Percentiles rank a stretch among this genome's conserved stretches.
phyloP scores from a whole-genome alignment of 2,113 vertebrate species.

The Myotis davidii region DNA sequence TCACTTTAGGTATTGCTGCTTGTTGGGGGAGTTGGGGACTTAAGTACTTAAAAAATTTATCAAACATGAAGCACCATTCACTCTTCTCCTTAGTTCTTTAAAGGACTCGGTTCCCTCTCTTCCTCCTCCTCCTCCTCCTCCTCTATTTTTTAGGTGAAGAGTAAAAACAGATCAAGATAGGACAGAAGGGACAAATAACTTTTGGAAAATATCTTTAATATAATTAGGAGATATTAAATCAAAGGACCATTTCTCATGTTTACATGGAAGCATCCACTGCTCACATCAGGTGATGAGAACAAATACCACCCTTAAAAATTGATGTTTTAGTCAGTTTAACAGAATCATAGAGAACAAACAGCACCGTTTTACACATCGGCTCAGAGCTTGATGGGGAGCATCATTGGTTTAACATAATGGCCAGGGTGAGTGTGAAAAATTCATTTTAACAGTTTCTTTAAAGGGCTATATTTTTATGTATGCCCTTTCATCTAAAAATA shows the following conservation, averaged over 20 bases:
- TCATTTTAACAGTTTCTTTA: constrained; percentile 52
- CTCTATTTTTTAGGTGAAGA: constrained; percentile 47
- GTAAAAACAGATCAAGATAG: constrained; percentile 49
- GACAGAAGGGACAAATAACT: constrained; percentile 38
- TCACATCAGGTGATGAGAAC: constrained; percentile 31
- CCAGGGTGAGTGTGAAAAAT: constrained; percentile 29
- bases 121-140: neutral
- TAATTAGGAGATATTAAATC: constrained; percentile 49
- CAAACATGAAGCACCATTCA: constrained; percentile 27
- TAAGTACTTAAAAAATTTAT: constrained; percentile 28
- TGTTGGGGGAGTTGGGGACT: constrained; percentile 82
- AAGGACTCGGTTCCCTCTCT: constrained; percentile 38
- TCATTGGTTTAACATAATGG: constrained; percentile 6
- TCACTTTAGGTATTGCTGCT: constrained; percentile 97
- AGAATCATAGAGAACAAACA: neutral
- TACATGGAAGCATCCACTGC: constrained; percentile 7
- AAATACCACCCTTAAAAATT: constrained; percentile 23
- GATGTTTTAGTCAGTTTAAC: constrained; percentile 30
- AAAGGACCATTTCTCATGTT: constrained; percentile 33
- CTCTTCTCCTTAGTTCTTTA: constrained; percentile 65
- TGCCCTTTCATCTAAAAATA: constrained; percentile 46
- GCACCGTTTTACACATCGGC: neutral
- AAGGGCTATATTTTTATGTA: constrained; percentile 1
- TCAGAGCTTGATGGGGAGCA: neutral
- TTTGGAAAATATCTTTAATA: constrained; percentile 35